Evolutionary conservation across 2,797 vertebrate genomes (phyloP).

Genomic region (Remorina albescens): DNA sequence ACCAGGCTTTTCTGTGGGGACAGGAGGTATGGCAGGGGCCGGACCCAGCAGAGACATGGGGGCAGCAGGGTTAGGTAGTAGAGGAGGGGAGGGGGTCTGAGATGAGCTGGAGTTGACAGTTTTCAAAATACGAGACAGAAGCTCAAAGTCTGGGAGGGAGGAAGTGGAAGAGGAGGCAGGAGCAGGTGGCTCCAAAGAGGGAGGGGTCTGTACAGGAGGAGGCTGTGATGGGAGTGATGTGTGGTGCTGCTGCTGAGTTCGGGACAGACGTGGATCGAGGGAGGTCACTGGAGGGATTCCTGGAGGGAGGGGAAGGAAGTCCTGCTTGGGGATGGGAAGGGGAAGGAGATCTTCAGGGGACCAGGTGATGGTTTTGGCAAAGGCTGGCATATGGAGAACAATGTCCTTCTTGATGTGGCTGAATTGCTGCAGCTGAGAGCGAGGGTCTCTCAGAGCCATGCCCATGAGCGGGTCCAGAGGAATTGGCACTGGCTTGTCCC

Average conservation of each 20-base stretch:
- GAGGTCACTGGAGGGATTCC: constrained; percentile 88
- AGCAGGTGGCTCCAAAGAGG: constrained; percentile 49
- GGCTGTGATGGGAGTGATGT: constrained; percentile 60
- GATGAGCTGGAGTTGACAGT: constrained; percentile 87
- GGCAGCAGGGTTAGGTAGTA: constrained; percentile 33
- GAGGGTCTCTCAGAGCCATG: constrained; percentile 89
- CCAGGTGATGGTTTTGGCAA: constrained; percentile 91
- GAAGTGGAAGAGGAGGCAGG: constrained; percentile 69
- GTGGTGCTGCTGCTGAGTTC: constrained; percentile 77
- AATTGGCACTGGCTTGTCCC: constrained; percentile 91
- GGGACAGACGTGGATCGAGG: constrained; percentile 86
- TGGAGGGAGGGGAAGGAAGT: constrained; percentile 87
- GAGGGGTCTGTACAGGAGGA: constrained; percentile 49
- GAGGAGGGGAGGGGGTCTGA: constrained; percentile 69
- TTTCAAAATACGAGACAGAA: constrained; percentile 93
- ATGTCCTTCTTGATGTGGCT: constrained; percentile 96
- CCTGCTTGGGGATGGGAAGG: constrained; percentile 90
- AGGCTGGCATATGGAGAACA: constrained; percentile 87
- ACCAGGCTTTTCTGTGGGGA: constrained; percentile 85
- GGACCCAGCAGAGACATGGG: constrained; percentile 53
- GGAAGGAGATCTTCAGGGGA: constrained; percentile 95
- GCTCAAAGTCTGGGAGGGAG: constrained; percentile 92
- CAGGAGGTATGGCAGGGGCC: constrained; percentile 55
- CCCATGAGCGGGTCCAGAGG: constrained; percentile 91
- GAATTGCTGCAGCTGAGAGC: constrained; percentile 92